Evolutionary conservation across 2,888 invertebrate genomes (phyloP), one percentile per base, ranked within the genome.

Genomic region (Polyommatus iphigenia): DNA sequence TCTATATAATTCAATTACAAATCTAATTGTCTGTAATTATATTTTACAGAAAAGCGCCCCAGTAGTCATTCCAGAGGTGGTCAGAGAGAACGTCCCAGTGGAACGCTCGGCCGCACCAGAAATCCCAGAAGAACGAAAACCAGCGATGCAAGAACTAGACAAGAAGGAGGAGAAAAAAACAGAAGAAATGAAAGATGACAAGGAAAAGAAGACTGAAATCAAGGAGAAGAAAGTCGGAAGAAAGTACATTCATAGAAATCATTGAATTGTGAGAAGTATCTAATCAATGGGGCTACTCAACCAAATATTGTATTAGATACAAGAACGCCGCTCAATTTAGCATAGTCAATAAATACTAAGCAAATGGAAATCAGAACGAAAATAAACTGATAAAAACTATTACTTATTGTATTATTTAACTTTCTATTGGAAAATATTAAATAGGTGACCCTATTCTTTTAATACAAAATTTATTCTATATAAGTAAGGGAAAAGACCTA

Each of bases 201-300:
- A 85, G 41, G 86, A 87, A 78, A 80, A 79, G 62, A 80, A 78
- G 75, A 41, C 71, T 77, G 57, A 72, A 76, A 76, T 20, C 78
- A 80, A 79, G 79, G 79, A 57, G 71, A 77, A 78, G 78, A 77
- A 77, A 72, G 67, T 73, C 24, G 78, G 36, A 77, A 79, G 78
- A 77, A 80, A 79, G 54, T 78, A 71, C 79, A 77, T 78, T 77
- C 78, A 77, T 76, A 80, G 79, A 78, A 79, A 78, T 36, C 36
- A 59, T 57, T 71, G 57, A 73, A 76, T 67, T 29, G 54, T 72
- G 32, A 18, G 76, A 79, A 80, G 79, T 81, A 80, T 79, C 80
- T 79, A 78, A 79, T 73, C 78, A 78, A 78, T 81, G 86, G 85
- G 88, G 91, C 91, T 91, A 89, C 87, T 88, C 88, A 88, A 92